Conservation (phyloP, 1,140 invertebrate species). For the Cataglyphis hispanica region DNA sequence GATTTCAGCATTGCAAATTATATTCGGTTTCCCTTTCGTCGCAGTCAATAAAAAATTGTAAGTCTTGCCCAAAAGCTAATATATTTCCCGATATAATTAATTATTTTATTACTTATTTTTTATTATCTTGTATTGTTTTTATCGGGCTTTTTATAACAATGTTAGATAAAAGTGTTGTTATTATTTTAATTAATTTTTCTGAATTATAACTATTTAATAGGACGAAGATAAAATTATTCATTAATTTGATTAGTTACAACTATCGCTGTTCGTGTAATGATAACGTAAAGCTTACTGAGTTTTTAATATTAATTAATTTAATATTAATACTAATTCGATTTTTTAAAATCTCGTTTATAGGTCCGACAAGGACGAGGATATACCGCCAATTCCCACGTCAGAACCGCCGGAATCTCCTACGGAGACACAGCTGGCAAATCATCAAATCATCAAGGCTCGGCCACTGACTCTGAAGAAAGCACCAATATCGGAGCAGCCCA, state of each 20-base stretch:
- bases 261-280: background rate
- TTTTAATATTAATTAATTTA: background rate
- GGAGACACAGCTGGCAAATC: conserved; percentile 80
- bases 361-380: conserved; percentile 84
- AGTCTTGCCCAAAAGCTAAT: background rate
- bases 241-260: background rate
- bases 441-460: conserved; percentile 92
- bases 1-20: conserved; percentile 20
- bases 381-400: conserved; percentile 84
- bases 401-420: conserved; percentile 85
- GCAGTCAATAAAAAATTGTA: background rate
- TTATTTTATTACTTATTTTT: background rate
- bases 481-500: conserved; percentile 91
- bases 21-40: conserved; percentile 1
- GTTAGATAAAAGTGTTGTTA: background rate
- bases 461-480: conserved; percentile 93
- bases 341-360: conserved; percentile 65
- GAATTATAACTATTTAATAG: background rate
- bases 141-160: background rate
- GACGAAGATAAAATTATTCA: conserved; percentile 12
- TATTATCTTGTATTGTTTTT: background rate
- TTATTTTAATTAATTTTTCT: background rate
- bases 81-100: conserved; percentile 1
- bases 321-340: no score
- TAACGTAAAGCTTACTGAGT: background rate